Conservation (phyloP, 2,888 invertebrate genomes). For the Polydrusus cervinus region DNA sequence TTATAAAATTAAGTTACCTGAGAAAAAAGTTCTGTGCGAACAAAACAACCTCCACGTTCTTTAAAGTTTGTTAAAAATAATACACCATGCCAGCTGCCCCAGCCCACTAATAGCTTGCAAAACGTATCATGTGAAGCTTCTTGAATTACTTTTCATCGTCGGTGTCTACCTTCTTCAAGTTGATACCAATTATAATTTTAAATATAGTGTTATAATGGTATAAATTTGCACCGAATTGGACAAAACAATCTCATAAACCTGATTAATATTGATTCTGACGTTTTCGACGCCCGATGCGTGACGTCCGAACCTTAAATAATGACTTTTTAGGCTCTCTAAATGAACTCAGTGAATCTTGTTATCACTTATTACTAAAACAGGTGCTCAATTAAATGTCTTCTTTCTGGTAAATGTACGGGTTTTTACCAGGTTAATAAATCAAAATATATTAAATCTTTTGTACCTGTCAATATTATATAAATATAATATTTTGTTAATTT, state of each 20-base stretch:
- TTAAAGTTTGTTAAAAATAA: no score
- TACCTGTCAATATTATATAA: background rate
- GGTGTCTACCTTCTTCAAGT: conserved; percentile 8
- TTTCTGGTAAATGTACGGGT: background rate
- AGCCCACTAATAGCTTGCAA: conserved; percentile 4
- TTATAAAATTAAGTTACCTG: no score
- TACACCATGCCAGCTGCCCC: background rate
- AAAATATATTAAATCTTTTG: background rate
- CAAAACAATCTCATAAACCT: conserved; percentile 14
- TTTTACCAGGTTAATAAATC: background rate
- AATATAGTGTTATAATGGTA: conserved; percentile 34
- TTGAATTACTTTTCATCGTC: conserved; percentile 32
- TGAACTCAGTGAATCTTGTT: conserved; percentile 12
- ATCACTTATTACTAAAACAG: conserved; percentile 3
- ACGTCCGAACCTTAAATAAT: conserved; percentile 2
- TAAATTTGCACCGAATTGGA: conserved; percentile 34
- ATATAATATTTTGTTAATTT: background rate
- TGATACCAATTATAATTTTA: conserved; percentile 36
- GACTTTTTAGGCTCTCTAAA: conserved; percentile 6
- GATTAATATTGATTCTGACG: conserved; percentile 31
- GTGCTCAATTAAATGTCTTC: conserved; percentile 2
- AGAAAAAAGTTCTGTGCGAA: no score
- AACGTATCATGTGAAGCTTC: conserved; percentile 23
- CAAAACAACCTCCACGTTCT: no score
- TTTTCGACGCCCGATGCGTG: conserved; percentile 18